Conservation (phyloP, 2,113 vertebrate species). For the Cricetomys ansorgei region DNA sequence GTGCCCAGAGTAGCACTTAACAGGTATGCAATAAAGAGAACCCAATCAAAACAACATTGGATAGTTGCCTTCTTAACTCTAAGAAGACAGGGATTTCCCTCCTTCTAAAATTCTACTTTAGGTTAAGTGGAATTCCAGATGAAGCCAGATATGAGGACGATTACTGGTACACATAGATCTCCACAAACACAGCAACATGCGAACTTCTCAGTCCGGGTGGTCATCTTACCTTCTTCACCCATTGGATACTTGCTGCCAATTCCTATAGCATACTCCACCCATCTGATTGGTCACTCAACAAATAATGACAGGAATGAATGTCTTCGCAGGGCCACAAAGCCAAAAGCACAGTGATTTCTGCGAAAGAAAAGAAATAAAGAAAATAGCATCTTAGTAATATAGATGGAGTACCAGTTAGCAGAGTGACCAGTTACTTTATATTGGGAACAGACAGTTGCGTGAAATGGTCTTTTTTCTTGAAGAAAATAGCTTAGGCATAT, state of each 20-base stretch:
- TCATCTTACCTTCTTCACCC: constrained; percentile 88
- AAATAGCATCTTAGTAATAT: constrained; percentile 65
- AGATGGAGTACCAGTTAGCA: too few species aligned
- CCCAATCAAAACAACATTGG: not conserved
- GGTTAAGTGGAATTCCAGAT: not conserved
- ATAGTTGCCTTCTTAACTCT: not conserved
- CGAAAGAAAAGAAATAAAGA: constrained; percentile 21
- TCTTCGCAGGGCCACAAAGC: constrained; percentile 46
- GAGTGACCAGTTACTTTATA: not conserved
- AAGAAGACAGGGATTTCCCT: not conserved
- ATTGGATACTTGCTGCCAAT: constrained; percentile 88
- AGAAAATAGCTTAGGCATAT: not conserved
- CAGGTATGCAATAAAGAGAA: not conserved
- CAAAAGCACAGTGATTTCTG: constrained; percentile 78
- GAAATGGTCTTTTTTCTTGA: not conserved
- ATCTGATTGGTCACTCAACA: constrained; percentile 77
- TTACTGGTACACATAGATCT: rapidly evolving
- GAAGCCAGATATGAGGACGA: not conserved
- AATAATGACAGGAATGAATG: not conserved
- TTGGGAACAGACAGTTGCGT: not conserved
- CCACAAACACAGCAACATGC: not conserved
- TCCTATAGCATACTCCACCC: constrained; percentile 84
- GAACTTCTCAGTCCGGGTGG: rapidly evolving
- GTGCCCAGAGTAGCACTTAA: not conserved
- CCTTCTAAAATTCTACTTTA: not conserved